Evolutionary conservation across 1,140 invertebrate species (phyloP).

Genomic region (Brachionus asplanchnoidis): DNA sequence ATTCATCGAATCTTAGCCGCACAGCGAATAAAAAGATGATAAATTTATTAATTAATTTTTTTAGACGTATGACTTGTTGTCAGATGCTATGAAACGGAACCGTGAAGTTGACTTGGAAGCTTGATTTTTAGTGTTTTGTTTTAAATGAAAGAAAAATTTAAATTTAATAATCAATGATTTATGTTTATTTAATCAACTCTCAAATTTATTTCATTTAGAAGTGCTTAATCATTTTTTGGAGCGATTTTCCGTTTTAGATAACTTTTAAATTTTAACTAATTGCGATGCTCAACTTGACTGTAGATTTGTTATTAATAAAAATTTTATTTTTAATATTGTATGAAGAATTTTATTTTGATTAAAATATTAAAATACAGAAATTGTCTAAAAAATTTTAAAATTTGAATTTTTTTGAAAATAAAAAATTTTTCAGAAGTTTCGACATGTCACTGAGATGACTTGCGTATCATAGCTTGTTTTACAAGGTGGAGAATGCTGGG

Average conservation of each 20-base stretch:
- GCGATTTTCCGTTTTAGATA: neutral
- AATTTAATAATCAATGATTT: neutral
- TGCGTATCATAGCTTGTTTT: too few relatives aligned
- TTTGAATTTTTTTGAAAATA: too few relatives aligned
- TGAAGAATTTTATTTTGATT: neutral
- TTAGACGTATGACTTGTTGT: neutral
- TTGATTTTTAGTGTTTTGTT: neutral
- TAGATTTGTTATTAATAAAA: too few relatives aligned
- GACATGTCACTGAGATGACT: too few relatives aligned
- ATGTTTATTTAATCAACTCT: neutral
- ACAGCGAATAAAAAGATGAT: neutral
- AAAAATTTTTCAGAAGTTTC: too few relatives aligned
- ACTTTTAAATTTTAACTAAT: neutral
- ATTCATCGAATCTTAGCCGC: too few relatives aligned
- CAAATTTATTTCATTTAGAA: neutral
- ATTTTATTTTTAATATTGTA: neutral
- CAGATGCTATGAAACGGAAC: slow-evolving; percentile 3
- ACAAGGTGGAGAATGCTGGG: too few relatives aligned
- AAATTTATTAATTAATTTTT: neutral
- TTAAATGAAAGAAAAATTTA: too few relatives aligned
- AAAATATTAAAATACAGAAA: too few relatives aligned
- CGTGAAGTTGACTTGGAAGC: neutral
- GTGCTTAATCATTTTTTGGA: neutral
- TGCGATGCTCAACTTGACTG: neutral
- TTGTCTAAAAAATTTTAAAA: too few relatives aligned